Base-by-base conservation (phyloP, 1,140 invertebrate species). In the Lutraria rhynchaena region DNA sequence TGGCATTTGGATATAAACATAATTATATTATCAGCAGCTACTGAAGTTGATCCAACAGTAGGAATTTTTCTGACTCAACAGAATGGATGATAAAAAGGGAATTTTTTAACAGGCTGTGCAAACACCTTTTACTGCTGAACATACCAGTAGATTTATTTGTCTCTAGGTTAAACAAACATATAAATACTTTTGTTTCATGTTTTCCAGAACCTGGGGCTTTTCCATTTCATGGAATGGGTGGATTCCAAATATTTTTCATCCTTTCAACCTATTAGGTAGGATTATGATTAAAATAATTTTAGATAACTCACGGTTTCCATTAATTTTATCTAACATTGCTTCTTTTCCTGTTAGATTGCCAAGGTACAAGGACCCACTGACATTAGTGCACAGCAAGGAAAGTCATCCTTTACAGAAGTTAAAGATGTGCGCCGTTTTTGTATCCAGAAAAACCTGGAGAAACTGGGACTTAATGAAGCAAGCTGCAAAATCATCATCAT, bases 111-210 rank as follows among this genome's bases (percentile, higher is more conserved):
- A 49, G 60, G n/a, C 9, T 77, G 31, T 44, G n/a, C 33, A 7
- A 15, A 53, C 33, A 49, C 22, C 70, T 70, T 41, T 51, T 35
- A 15, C 0, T 41, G n/a, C 78, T 69, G 24, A 24, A 75, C 22
- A 82, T 75, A 80, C 78, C 0, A 74, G 60, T 60, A 55, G 85
- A 35, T 35, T 86, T 0, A 84, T 82, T 85, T 58, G 9, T 29
- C 67, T 78, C 37, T n/a, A n/a, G n/a, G n/a, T n/a, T n/a, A n/a
- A n/a, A n/a, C n/a, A n/a, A n/a, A n/a, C n/a, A n/a, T n/a, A n/a
- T 82, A 19, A 33, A 80, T 15, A 58, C 13, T n/a, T 75, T 65
- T 82, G 60, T 73, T 37, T 71, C 65, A 5, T 85, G 57, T 73
- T 71, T 33, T 33, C 35, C 73, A 67, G 80, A 85, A 55, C 80